Conservation (phyloP, 2,113 vertebrate genomes). For the Fulica atra region DNA sequence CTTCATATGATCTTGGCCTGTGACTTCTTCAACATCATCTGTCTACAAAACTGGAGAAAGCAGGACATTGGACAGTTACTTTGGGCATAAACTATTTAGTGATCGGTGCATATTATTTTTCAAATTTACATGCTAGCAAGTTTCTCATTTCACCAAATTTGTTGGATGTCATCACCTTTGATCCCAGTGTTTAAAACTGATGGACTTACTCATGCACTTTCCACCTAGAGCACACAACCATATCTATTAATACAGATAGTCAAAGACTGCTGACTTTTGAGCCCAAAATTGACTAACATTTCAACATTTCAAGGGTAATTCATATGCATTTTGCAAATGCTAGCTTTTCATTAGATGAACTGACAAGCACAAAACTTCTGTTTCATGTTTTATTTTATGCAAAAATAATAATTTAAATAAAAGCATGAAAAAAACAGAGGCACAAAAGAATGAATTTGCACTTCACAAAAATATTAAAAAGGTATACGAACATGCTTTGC, state of each 20-base stretch:
- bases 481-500: background rate
- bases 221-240: background rate
- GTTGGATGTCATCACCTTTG: background rate
- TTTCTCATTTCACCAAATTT: conserved; percentile 15
- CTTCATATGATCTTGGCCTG: background rate
- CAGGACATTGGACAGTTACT: background rate
- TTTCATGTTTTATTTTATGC: background rate
- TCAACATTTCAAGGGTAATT: conserved; percentile 2
- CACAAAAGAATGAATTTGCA: background rate
- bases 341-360: background rate
- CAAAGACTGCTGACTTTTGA: background rate
- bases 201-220: background rate
- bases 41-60: background rate
- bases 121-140: background rate
- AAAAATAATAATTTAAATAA: background rate
- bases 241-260: background rate
- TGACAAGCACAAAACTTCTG: background rate
- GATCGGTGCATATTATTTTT: background rate
- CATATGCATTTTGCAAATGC: background rate
- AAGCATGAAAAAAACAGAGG: background rate
- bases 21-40: background rate
- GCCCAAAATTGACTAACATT: background rate
- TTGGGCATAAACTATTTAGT: background rate
- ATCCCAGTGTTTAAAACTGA: background rate
- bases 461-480: background rate